Evolutionary conservation across 2,113 vertebrate genomes (phyloP), one percentile per base, ranked within the genome.

Genomic region (Cebus imitator): DNA sequence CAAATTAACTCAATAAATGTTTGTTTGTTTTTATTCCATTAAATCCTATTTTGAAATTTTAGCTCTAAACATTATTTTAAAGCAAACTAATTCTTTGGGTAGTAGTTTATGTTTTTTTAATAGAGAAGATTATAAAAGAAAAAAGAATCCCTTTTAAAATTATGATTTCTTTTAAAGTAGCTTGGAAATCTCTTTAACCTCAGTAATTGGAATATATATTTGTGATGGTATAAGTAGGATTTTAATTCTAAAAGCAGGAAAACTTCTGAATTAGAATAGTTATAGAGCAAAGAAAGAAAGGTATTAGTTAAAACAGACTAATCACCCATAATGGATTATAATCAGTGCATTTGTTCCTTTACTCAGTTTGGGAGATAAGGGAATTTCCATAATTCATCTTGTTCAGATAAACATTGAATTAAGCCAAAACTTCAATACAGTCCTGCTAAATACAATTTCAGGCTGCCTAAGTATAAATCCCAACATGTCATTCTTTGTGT

Each of bases 1-100:
- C 75, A 87, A 88, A 90, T 92, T 25, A 94, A 70, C 35, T 94
- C 48, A 85, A 70, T 70, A 90, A 57, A 57, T 78, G 21, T 50
- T 95, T 94, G 45, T 75, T 83, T 95, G 40, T 66, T 92, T 97
- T 96, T 78, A 95, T 72, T 94, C 20, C 17, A 57, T 81, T 81
- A 75, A 87, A 32, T 57, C 8, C 5, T 88, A 17, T 83, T 64
- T 80, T 70, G 57, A 61, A 0, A 17, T 45, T 93, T 91, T 83
- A 91, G 16, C 32, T 76, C 12, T 90, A 90, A 76, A 82, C 76
- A 61, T 78, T 3, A 64, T 79, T 94, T 95, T 88, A 93, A 75
- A 61, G 3, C 9, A 48, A 30, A 91, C 70, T 61, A 61, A 40
- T 66, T 85, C 0, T 80, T 87, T 75, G 48, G 21, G 12, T 90